Evolutionary conservation across 2,888 invertebrate genomes (phyloP).

Genomic region (Brenthis hecate): DNA sequence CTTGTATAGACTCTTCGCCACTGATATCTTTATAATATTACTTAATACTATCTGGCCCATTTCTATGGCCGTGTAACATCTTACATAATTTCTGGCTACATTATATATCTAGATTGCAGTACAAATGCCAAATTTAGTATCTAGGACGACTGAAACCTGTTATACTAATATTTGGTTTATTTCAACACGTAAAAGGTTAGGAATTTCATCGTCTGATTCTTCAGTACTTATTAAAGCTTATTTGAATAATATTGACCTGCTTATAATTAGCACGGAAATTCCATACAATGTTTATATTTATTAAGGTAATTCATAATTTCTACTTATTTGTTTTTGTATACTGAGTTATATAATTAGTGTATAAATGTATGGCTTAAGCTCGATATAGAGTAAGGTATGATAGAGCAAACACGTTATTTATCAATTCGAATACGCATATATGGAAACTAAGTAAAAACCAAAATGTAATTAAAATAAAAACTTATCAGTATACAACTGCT

Average conservation of each 20-base stretch:
- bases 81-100: conserved; percentile 3
- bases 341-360: too few relatives aligned
- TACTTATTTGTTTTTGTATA: too few relatives aligned
- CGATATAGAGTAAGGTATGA: background rate
- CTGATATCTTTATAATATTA: background rate
- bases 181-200: conserved; percentile 24
- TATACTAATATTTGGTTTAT: conserved; percentile 17
- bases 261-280: conserved; percentile 26
- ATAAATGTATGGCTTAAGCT: background rate
- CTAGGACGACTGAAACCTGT: conserved; percentile 16
- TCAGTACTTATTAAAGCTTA: conserved; percentile 23
- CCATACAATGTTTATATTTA: conserved; percentile 14
- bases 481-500: background rate
- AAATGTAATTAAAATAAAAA: background rate
- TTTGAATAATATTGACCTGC: conserved; percentile 12
- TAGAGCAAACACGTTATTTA: background rate
- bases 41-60: background rate
- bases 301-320: background rate
- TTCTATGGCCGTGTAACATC: background rate
- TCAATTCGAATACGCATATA: background rate
- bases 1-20: too few relatives aligned
- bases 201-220: conserved; percentile 30
- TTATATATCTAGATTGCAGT: conserved; percentile 1
- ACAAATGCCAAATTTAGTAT: conserved; percentile 17
- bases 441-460: background rate